A percentile compares a stretch with the other conserved stretches of the same genome.
Evolutionary conservation across 2,113 vertebrate species (phyloP).

Genomic region (Siniperca knerii): DNA sequence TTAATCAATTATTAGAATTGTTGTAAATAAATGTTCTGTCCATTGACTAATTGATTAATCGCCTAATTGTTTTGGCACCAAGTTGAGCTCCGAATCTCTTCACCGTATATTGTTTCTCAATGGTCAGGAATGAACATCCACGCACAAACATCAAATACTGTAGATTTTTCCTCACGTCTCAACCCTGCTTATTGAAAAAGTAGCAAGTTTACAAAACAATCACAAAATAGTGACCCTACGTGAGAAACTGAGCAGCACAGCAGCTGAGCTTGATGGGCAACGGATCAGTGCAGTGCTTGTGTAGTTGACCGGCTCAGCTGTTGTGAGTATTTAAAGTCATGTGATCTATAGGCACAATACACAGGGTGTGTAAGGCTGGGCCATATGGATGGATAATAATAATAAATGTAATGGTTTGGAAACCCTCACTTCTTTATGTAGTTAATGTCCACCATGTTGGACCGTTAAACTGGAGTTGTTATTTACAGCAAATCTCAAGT

Average conservation of each 20-base stretch:
- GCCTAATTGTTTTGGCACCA: neutral
- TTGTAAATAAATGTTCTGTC: neutral
- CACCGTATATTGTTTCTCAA: neutral
- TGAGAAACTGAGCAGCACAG: slow-evolving; percentile 26
- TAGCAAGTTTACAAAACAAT: slow-evolving; percentile 41
- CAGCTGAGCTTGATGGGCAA: slow-evolving; percentile 50
- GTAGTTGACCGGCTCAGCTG: slow-evolving; percentile 32
- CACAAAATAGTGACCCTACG: slow-evolving; percentile 11
- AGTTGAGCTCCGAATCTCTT: neutral
- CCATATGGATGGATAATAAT: neutral
- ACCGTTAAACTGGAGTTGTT: slow-evolving; percentile 1
- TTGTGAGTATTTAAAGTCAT: slow-evolving; percentile 18
- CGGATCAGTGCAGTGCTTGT: slow-evolving; percentile 31
- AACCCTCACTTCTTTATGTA: neutral
- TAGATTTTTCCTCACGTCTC: slow-evolving; percentile 11
- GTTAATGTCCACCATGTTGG: neutral
- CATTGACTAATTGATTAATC: neutral
- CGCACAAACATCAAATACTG: slow-evolving; percentile 7
- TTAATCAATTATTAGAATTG: neutral
- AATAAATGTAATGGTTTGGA: neutral
- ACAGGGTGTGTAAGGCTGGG: slow-evolving; percentile 29
- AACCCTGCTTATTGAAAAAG: slow-evolving; percentile 26
- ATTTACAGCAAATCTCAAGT: slow-evolving; percentile 1
- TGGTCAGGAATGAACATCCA: neutral
- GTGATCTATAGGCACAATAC: slow-evolving; percentile 52